Base-by-base conservation (phyloP, 1,140 invertebrate genomes). In the Cryptotermes secundus region DNA sequence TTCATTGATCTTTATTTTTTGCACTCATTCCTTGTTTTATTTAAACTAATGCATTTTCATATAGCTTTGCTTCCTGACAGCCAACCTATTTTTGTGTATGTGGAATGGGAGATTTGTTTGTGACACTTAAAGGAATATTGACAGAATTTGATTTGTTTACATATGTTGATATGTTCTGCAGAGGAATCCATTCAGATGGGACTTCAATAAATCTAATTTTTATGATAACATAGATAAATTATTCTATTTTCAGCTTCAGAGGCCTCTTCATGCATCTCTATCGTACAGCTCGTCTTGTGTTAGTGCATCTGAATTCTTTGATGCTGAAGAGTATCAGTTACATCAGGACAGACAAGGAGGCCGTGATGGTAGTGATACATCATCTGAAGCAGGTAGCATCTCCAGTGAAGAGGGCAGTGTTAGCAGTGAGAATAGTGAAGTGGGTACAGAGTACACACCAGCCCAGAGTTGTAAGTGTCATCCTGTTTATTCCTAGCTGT, bases 261-360 rank as follows among this genome's bases (percentile, higher is more conserved):
- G 89, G 80, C 90, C 90, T 34, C 92, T 93, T 86, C 92, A 92
- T 84, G 92, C 92, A 87, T 94, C 94, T 4, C 89, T 94, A 80
- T 95, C 94, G 86, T 94, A 94, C 89, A 95, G 94, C 87, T 95
- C 94, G 65, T 95, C 94, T 16, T 94, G 94, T 86, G 91, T 95
- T n/a, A 95, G 94, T 84, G 93, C 94, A n/a, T 95, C 95, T 0
- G 96, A 96, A 88, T 96, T 96, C 90, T 96, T 95, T 89, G 95
- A 96, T 90, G 96, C 95, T n/a, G 93, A 95, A 88, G 95, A 96
- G 83, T 86, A 81, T 81, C 84, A 35, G 79, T 65, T 72, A 82
- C 26, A 34, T 34, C 80, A 45, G 82, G 84, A 72, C 83, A 83
- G 35, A 24, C n/a, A 86, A 36, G 86, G 86, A 79, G 88, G 80